Evolutionary conservation across 2,797 vertebrate species (phyloP).

Genomic region (Gambelia wislizenii): DNA sequence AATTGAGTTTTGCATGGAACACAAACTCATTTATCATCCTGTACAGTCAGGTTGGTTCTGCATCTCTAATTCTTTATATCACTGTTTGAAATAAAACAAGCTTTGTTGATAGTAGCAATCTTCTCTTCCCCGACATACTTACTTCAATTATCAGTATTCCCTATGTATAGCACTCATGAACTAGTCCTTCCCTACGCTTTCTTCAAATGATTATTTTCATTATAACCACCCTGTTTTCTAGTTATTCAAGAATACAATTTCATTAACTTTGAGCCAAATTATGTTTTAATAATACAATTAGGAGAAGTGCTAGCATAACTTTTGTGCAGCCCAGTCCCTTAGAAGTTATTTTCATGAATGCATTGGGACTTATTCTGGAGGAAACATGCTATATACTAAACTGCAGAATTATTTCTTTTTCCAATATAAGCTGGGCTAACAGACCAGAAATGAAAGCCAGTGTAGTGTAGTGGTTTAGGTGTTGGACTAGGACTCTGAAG

Average conservation of each 20-base stretch:
- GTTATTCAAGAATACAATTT: background rate
- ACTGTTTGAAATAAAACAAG: constrained; percentile 12
- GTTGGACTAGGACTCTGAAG: too few relatives aligned
- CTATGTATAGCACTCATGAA: background rate
- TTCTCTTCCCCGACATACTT: background rate
- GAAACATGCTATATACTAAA: background rate
- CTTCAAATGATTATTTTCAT: background rate
- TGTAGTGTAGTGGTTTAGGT: too few relatives aligned
- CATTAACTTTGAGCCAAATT: background rate
- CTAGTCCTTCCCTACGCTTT: background rate
- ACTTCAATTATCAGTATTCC: background rate
- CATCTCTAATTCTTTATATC: constrained; percentile 2
- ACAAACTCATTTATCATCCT: constrained; percentile 15
- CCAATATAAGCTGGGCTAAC: too few relatives aligned
- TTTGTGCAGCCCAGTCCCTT: too few relatives aligned
- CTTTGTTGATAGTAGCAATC: background rate
- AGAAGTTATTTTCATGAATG: background rate
- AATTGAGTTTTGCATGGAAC: background rate
- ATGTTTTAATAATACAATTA: background rate
- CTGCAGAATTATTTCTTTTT: too few relatives aligned
- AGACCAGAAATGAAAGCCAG: too few relatives aligned
- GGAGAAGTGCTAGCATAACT: background rate
- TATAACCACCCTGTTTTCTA: background rate
- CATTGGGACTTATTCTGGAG: background rate
- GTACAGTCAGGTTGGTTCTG: background rate